phyloP scores from a whole-genome alignment of 2,113 vertebrate species.

The Anarrhichthys ocellatus region DNA sequence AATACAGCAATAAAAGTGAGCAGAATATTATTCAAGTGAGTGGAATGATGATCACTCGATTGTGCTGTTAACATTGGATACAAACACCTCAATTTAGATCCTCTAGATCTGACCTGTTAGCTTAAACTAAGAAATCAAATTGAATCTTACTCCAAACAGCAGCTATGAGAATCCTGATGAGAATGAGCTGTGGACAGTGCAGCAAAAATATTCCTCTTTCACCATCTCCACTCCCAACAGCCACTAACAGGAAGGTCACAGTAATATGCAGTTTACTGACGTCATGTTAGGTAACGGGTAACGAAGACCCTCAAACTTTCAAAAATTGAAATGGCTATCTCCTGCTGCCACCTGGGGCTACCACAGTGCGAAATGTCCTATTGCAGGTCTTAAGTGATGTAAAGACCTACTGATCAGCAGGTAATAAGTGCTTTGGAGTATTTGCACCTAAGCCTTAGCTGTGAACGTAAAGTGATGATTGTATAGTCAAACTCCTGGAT shows the following conservation, averaged over 20 bases:
- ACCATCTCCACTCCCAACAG: slow-evolving; percentile 7
- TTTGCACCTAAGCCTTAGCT: slow-evolving; percentile 38
- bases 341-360: slow-evolving; percentile 47
- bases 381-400: slow-evolving; percentile 40
- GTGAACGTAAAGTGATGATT: slow-evolving; percentile 9
- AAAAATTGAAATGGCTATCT: slow-evolving; percentile 56
- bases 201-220: slow-evolving; percentile 12
- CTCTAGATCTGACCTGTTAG: neutral
- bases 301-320: slow-evolving; percentile 52
- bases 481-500: slow-evolving; percentile 14
- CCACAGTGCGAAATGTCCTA: slow-evolving; percentile 19
- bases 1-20: neutral
- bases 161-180: neutral
- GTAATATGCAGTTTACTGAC: slow-evolving; percentile 30
- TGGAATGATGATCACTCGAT: neutral
- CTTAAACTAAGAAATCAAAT: slow-evolving; percentile 3
- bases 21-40: neutral
- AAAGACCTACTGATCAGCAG: slow-evolving; percentile 53
- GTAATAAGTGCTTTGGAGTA: slow-evolving; percentile 21
- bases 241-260: slow-evolving; percentile 19
- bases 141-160: slow-evolving; percentile 2
- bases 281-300: slow-evolving; percentile 26
- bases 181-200: slow-evolving; percentile 1
- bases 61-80: neutral
- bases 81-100: neutral